Percentiles rank a stretch among this genome's conserved stretches.
phyloP scores from a whole-genome alignment of 2,888 invertebrate species.

The Cordilura impudica region DNA sequence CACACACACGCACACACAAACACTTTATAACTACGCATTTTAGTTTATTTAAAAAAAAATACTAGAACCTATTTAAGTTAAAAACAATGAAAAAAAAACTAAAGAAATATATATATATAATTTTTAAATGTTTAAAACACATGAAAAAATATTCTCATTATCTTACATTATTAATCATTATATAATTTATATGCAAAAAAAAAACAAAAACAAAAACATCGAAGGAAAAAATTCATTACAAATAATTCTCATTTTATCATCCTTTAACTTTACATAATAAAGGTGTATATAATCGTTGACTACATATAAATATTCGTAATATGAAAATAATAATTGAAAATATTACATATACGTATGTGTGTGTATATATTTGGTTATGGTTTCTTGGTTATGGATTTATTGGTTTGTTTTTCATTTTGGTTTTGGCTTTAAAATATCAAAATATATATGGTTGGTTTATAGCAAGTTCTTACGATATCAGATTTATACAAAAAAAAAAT shows the following conservation, averaged over 20 bases:
- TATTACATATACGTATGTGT: conserved; percentile 1
- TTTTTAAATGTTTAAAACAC: conserved; percentile 39
- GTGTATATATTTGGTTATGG: conserved; percentile 11
- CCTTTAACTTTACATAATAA: conserved; percentile 26
- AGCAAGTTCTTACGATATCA: neutral
- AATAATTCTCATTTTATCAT: conserved; percentile 6
- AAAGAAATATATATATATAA: conserved; percentile 9
- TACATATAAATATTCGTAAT: conserved; percentile 11
- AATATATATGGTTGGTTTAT: neutral
- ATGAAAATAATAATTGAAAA: neutral
- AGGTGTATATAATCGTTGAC: conserved; percentile 44
- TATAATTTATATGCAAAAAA: neutral
- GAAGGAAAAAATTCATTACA: neutral
- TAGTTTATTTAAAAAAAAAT: conserved; percentile 37
- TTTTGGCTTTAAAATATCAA: conserved; percentile 14
- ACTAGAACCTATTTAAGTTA: conserved; percentile 32
- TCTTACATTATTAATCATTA: conserved; percentile 26
- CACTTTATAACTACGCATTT: conserved; percentile 21
- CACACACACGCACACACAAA: neutral
- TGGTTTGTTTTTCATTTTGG: neutral
- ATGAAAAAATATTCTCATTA: conserved; percentile 29
- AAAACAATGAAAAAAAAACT: conserved; percentile 21
- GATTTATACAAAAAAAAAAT: neutral
- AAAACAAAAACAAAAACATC: conserved; percentile 4
- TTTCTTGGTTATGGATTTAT: conserved; percentile 18